phyloP scores from a whole-genome alignment of 92 coral and sea anemone genomes.

The Palythoa grandis region DNA sequence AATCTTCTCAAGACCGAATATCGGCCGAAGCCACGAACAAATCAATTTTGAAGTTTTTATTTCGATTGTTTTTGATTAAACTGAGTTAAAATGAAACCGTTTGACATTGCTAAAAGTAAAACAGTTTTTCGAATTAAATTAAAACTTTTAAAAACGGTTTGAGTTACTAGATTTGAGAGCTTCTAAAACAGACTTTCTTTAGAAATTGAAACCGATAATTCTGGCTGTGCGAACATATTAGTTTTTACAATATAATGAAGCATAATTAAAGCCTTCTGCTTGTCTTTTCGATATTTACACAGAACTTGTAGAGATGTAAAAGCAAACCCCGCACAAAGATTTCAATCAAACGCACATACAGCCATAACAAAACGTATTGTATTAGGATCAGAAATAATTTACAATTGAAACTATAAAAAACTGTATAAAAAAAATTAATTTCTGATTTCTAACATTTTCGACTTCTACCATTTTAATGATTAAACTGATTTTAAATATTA shows the following conservation, averaged over 20 bases:
- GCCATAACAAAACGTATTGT: background rate
- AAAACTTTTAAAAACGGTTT: too few species aligned
- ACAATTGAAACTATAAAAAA: background rate
- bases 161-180: too few species aligned
- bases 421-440: background rate
- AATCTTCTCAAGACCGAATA: too few species aligned
- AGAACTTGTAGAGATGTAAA: background rate
- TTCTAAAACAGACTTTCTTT: too few species aligned
- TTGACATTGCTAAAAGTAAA: too few species aligned
- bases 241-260: too few species aligned
- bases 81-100: too few species aligned
- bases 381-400: background rate
- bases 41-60: too few species aligned
- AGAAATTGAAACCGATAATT: too few species aligned
- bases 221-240: background rate
- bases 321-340: background rate
- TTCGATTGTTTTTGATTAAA: too few species aligned
- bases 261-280: background rate
- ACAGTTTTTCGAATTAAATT: too few species aligned
- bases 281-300: background rate
- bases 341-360: background rate
- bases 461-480: background rate
- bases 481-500: background rate
- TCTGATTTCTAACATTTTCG: background rate
- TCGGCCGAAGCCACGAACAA: too few species aligned